Evolutionary conservation across 1,140 invertebrate genomes (phyloP), one percentile per base, ranked within the genome.

Genomic region (Bilobella aurantiaca): DNA sequence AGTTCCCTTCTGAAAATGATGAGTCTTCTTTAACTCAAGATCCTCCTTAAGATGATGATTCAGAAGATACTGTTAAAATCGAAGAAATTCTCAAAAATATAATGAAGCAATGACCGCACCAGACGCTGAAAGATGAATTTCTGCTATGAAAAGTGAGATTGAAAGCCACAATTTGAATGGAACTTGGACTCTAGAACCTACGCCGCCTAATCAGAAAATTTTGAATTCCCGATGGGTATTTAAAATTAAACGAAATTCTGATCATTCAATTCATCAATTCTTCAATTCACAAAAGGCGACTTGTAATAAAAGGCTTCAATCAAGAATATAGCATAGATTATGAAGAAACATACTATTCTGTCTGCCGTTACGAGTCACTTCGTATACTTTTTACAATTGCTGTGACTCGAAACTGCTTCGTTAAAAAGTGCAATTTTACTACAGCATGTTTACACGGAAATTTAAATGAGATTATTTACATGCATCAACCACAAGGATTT

Each of bases 371-470:
- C 27, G 64, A 65, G 12, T 72, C 75, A 34, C 32, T 77, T 46
- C 64, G 77, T 68, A 49, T 65, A 23, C 30, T 78, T n/a, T 61
- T 78, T 30, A 63, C 71, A 16, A 62, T 77, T 59, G 67, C 64
- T 18, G 65, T 62, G 25, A 37, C 62, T 18, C 14, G 73, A 32
- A 66, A 72, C 31, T 63, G 73, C 12, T 21, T 71, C 25, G 61
- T 75, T 14, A 21, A 71, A 56, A 70, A 76, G 63, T 65, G 76
- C 56, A 76, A 78, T 46, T 63, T 76, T 1, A 74, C 69, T 58
- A 73, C 70, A 1, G 76, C 76, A 8, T 76, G 76, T 58, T 64
- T 77, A 1, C 62, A 77, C 65, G 73, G 74, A 5, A 30, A 73
- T 16, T 68, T 76, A 30, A 64, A 76, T 28, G 76, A 77, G 67